These are phyloP conservation scores for Tetragnatha montana DNA, from an alignment of 2,888 invertebrate species.

Conservation along the genomic window DNA sequence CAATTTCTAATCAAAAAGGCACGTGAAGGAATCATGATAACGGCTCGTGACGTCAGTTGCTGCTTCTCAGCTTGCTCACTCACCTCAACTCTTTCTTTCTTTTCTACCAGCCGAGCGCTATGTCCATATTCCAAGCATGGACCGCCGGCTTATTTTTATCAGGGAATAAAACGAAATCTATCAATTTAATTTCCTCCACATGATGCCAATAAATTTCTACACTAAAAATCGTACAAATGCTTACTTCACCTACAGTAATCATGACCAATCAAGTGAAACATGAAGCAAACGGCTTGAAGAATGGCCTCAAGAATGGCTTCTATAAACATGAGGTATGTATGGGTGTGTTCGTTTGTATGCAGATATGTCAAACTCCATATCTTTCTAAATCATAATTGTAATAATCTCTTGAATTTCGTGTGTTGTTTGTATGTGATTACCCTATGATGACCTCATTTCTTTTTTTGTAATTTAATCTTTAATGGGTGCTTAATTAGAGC, in stretches of 20 bases:
- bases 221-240: constrained; percentile 14
- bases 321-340: constrained; percentile 69
- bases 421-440: not conserved
- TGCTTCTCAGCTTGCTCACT: constrained; percentile 10
- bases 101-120: constrained; percentile 55
- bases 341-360: constrained; percentile 67
- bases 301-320: constrained; percentile 62
- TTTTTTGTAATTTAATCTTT: not conserved
- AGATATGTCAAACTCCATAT: constrained; percentile 60
- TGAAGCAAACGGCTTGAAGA: constrained; percentile 64
- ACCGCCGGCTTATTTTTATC: constrained; percentile 50
- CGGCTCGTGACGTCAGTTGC: constrained; percentile 1
- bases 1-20: constrained; percentile 7
- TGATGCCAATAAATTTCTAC: constrained; percentile 61
- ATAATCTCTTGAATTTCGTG: not conserved
- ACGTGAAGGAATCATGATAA: constrained; percentile 65
- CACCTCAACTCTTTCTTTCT: constrained; percentile 57
- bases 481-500: not conserved
- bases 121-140: constrained; percentile 53
- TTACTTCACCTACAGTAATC: constrained; percentile 22
- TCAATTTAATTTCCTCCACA: constrained; percentile 47
- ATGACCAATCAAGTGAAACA: constrained; percentile 69
- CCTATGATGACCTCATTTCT: not conserved
- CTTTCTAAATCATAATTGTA: not conserved
- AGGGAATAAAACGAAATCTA: constrained; percentile 26